Base-by-base conservation (phyloP, 2,888 invertebrate genomes). In the Gibbula magus region DNA sequence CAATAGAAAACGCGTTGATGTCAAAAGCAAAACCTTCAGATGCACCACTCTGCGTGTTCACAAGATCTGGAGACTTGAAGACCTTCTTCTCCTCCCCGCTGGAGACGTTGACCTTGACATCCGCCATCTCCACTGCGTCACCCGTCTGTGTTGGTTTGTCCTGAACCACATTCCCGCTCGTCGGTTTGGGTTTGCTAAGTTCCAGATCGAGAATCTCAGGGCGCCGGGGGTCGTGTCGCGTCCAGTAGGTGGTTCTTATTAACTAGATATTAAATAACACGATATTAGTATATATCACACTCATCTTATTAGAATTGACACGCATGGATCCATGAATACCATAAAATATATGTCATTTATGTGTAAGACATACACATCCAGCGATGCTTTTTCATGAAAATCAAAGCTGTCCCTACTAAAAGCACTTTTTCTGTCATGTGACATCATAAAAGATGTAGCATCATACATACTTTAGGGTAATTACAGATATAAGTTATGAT, bases 181-280 rank as follows among this genome's bases (percentile, higher is more conserved):
- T 75, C n/a, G 35, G 4, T n/a, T 16, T 18, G n/a, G 25, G 39
- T 76, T 51, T 76, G 77, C 22, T 79, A 25, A 73, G 51, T 20
- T 22, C 45, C 10, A 53, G 25, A 25, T 74, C 74, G 16, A 74
- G 51, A 25, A 74, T 51, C 13, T 66, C 39, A 18, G 53, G 45
- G 3, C 22, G 39, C 3, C 51, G 45, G 20, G 54, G 54, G 22
- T 77, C 77, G 25, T 61, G 39, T 16, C 66, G 56, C 10, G 77
- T 77, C 77, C 77, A 77, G 66, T 61, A 77, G 2, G 77, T 77
- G 4, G 77, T 77, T 61, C 77, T 29, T 8, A 61, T 39, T 39
- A 77, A 45, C 77, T 77, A 20, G 1, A 61, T 16, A 29, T 16
- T n/a, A 52, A 13, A n/a, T 1, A 22, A 1, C 2, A 75, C 5